Evolutionary conservation across 2,888 invertebrate genomes (phyloP).

Genomic region (Cheilosia grossa): DNA sequence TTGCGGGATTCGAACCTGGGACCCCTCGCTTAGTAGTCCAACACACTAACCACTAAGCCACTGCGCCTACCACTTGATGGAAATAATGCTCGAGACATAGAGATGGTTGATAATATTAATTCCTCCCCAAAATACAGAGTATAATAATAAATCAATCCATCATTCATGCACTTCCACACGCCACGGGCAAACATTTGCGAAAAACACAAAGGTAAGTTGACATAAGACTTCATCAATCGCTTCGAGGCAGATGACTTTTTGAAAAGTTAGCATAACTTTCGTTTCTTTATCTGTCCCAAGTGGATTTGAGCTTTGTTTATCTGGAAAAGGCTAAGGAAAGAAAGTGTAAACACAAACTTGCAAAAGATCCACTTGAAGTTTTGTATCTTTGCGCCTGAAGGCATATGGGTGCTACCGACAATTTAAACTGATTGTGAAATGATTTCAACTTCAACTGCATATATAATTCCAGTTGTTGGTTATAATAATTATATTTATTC

Average conservation of each 20-base stretch:
- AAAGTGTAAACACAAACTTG: slow-evolving; percentile 1
- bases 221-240: slow-evolving; percentile 28
- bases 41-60: too few relatives aligned
- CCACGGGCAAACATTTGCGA: slow-evolving; percentile 14
- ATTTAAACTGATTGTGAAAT: too few relatives aligned
- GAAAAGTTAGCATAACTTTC: slow-evolving; percentile 38
- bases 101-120: slow-evolving; percentile 1
- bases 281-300: slow-evolving; percentile 31
- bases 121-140: neutral
- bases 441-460: too few relatives aligned
- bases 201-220: slow-evolving; percentile 22
- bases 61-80: too few relatives aligned
- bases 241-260: slow-evolving; percentile 3
- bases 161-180: neutral
- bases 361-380: neutral
- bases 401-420: too few relatives aligned
- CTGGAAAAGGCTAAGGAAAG: slow-evolving; percentile 2
- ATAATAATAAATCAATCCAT: neutral
- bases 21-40: too few relatives aligned
- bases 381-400: too few relatives aligned
- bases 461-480: too few relatives aligned
- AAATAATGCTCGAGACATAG: too few relatives aligned
- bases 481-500: too few relatives aligned
- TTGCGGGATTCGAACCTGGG: too few relatives aligned
- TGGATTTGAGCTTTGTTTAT: neutral